Base-by-base conservation (phyloP, 2,113 vertebrate species). In the Nicator chloris region DNA sequence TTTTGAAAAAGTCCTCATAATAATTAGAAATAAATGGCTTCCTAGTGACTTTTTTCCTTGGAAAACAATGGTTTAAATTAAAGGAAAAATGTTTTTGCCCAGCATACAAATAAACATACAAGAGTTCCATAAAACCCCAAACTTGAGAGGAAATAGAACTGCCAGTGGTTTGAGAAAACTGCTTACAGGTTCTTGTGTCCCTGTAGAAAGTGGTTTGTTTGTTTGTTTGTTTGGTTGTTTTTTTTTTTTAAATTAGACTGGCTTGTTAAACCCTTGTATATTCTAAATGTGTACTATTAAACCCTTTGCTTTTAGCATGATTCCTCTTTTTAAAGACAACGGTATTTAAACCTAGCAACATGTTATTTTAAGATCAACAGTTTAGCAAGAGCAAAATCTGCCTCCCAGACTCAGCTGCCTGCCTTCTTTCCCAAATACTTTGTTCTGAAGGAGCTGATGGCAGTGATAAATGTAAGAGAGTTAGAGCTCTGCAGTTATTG, bases 381-480 rank as follows among this genome's bases (percentile, higher is more conserved):
- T 93, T 93, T 93, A 86, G 59, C 59, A 76, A 90, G 39, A 93
- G 35, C 17, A 92, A 80, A 94, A 90, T 93, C 90, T 95, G 70
- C 68, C 92, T 83, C 63, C 90, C 82, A 86, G 88, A 80, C 50
- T 92, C 75, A 82, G 68, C 59, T 85, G 75, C 71, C 42, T 91
- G 75, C 85, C 54, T 94, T 28, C 33, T 75, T 89, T 85, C 61
- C 71, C 39, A 86, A 79, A 63, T 77, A 86, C 82, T 94, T 95
- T 93, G 82, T 94, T 94, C 87, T 91, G 93, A 90, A 91, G 92
- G 68, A 94, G 68, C 85, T 93, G 93, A 82, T 90, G 92, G 94
- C 91, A 86, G 90, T 92, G 93, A 95, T 96, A 93, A 95, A 95
- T 97, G 82, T 92, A 91, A 91, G 93, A 91, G 83, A 90, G 78